A percentile compares a stretch with the other conserved stretches of the same genome.
These are phyloP conservation scores for Cavia aperea DNA, from an alignment of 2,113 vertebrate genomes.

Conservation along the genomic window DNA sequence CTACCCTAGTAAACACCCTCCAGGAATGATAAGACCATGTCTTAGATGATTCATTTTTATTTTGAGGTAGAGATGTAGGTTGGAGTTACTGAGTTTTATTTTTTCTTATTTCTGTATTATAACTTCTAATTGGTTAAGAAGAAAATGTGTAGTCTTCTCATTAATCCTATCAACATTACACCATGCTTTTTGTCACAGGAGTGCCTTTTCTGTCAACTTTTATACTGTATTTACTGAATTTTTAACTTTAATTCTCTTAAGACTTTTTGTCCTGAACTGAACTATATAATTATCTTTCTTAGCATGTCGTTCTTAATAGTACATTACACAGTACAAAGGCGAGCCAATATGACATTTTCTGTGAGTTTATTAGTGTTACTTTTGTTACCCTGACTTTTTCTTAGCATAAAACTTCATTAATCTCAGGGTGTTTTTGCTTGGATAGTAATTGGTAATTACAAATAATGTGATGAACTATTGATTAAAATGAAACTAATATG, in stretches of 20 bases:
- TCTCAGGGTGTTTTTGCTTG: constrained; percentile 28
- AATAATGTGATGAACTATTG: constrained; percentile 39
- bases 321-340: not conserved
- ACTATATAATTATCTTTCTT: constrained; percentile 40
- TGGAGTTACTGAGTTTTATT: not conserved
- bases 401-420: constrained; percentile 37
- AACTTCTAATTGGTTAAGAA: constrained; percentile 24
- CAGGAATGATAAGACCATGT: not conserved
- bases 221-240: constrained; percentile 39
- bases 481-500: constrained; percentile 42
- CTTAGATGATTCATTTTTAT: constrained; percentile 15
- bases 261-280: constrained; percentile 26
- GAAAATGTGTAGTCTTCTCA: not conserved
- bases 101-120: constrained; percentile 15
- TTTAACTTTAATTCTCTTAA: constrained; percentile 36
- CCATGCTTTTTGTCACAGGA: not conserved
- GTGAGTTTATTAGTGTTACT: constrained; percentile 36
- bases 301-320: constrained; percentile 32
- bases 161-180: not conserved
- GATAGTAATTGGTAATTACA: constrained; percentile 29
- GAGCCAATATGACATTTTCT: constrained; percentile 32
- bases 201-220: constrained; percentile 8
- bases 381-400: constrained; percentile 35
- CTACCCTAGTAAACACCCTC: not conserved
- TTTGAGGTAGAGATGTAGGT: constrained; percentile 33